A percentile compares a stretch with the other conserved stretches of the same genome.
Evolutionary conservation across 2,113 vertebrate species (phyloP).

Genomic region (Platysternon megacephalum): DNA sequence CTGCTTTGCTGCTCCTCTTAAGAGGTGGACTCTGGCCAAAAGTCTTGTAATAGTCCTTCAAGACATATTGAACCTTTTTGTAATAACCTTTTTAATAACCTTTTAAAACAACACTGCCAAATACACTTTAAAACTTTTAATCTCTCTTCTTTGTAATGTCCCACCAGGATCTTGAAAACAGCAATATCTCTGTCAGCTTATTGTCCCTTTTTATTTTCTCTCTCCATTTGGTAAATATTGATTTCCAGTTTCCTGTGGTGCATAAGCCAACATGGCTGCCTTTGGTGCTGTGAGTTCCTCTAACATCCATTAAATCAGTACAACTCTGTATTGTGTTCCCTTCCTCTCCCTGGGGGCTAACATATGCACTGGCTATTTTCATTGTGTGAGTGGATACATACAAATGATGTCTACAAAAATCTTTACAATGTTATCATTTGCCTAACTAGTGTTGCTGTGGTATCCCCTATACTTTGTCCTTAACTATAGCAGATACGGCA

Average conservation of each 20-base stretch:
- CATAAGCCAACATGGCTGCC: too few relatives aligned
- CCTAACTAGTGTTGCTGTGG: background rate
- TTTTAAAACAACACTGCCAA: background rate
- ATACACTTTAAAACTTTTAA: background rate
- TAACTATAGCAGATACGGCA: background rate
- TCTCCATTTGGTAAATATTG: background rate
- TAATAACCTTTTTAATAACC: too few relatives aligned
- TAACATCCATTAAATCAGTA: background rate
- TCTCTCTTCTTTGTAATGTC: background rate
- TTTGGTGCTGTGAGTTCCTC: background rate
- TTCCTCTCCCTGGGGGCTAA: background rate
- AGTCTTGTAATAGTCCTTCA: background rate
- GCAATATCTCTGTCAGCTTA: background rate
- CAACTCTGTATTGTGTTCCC: background rate
- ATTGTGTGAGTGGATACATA: background rate
- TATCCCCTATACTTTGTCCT: background rate
- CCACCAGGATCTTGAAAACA: background rate
- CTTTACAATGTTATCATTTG: background rate
- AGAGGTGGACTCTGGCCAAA: background rate
- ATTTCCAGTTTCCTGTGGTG: background rate
- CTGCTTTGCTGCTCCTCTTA: background rate
- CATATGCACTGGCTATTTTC: background rate
- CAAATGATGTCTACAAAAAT: background rate
- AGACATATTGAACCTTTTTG: background rate
- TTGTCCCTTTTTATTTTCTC: background rate